Percentiles rank a stretch among this genome's conserved stretches.
phyloP scores from a whole-genome alignment of 2,113 vertebrate genomes.

The Myrmecobius fasciatus region DNA sequence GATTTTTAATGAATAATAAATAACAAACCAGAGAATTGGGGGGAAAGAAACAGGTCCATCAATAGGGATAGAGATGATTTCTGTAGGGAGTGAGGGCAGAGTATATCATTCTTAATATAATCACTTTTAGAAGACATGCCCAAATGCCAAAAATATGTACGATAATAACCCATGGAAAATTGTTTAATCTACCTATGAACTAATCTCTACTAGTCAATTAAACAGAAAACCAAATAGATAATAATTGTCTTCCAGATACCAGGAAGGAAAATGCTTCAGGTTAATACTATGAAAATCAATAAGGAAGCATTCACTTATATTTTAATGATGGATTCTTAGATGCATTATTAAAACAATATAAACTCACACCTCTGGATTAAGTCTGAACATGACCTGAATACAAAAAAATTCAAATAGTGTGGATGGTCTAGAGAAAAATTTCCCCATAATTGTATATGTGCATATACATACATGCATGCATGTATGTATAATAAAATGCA shows the following conservation, averaged over 20 bases:
- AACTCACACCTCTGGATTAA: not conserved
- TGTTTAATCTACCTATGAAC: not conserved
- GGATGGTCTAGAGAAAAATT: not conserved
- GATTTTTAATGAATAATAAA: slow-evolving; percentile 8
- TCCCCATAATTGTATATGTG: not conserved
- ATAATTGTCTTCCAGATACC: not conserved
- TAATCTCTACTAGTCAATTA: not conserved
- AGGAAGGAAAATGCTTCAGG: not conserved
- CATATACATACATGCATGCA: too few relatives aligned
- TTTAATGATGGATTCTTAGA: slow-evolving; percentile 20
- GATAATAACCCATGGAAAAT: slow-evolving; percentile 29
- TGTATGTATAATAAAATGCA: too few relatives aligned
- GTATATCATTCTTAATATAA: slow-evolving; percentile 5
- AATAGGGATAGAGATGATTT: not conserved
- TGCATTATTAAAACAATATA: not conserved
- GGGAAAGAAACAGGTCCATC: not conserved
- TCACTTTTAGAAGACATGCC: not conserved
- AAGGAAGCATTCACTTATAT: slow-evolving; percentile 3
- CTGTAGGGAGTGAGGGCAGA: not conserved
- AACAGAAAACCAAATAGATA: not conserved
- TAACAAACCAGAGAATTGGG: not conserved
- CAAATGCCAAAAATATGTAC: not conserved
- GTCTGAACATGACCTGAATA: not conserved
- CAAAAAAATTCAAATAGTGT: not conserved
- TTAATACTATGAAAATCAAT: slow-evolving; percentile 29